phyloP scores from a whole-genome alignment of 37 sponge, comb jelly and placozoan genomes.

The Tethya wilhelma region DNA sequence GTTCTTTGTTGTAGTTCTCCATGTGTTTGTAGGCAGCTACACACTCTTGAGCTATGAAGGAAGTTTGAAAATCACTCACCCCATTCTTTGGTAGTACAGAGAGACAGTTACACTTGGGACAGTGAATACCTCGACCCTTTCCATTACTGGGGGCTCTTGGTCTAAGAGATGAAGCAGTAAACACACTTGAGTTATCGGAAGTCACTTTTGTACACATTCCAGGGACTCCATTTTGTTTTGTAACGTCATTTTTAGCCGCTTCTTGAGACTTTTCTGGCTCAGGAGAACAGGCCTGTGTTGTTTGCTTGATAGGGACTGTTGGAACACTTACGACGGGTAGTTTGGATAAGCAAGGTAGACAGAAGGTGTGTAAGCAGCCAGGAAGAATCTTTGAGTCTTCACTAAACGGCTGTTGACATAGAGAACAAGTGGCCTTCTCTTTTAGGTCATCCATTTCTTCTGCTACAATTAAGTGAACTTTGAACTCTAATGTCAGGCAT shows the following conservation, averaged over 20 bases:
- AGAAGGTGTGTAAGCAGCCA: slow-evolving; percentile 19
- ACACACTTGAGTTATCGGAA: too few relatives aligned
- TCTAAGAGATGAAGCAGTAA: too few relatives aligned
- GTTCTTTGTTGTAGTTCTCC: background rate
- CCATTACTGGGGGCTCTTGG: too few relatives aligned
- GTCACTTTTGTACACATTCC: too few relatives aligned
- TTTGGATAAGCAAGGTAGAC: slow-evolving; percentile 9
- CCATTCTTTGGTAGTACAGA: background rate
- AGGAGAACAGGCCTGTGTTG: background rate
- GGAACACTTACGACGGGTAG: background rate
- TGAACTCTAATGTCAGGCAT: too few relatives aligned
- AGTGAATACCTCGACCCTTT: too few relatives aligned
- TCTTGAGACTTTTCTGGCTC: background rate
- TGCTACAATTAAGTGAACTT: too few relatives aligned
- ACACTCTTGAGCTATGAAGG: background rate
- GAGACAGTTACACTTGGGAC: slow-evolving; percentile 10
- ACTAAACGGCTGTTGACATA: background rate
- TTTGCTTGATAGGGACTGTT: too few relatives aligned
- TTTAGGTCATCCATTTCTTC: background rate
- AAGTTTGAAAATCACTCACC: background rate
- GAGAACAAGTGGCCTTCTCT: background rate
- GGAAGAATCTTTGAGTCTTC: slow-evolving; percentile 18
- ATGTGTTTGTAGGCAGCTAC: background rate
- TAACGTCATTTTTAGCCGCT: too few relatives aligned
- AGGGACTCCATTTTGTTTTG: too few relatives aligned